phyloP scores from a whole-genome alignment of 2,888 invertebrate genomes.

The Scaptodrosophila latifasciaeformis region DNA sequence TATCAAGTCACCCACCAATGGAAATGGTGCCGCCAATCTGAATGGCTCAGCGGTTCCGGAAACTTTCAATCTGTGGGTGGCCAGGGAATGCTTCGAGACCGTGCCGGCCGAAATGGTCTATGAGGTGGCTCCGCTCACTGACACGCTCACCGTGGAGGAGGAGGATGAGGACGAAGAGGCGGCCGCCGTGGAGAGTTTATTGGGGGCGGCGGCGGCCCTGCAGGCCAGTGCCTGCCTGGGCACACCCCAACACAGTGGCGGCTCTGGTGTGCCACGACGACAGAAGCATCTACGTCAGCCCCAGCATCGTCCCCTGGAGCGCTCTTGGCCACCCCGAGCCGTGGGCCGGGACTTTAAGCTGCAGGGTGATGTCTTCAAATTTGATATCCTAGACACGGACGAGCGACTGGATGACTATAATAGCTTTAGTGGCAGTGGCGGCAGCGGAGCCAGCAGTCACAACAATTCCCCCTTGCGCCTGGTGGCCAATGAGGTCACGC shows the following conservation, averaged over 20 bases:
- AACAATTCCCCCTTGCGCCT: conserved; percentile 66
- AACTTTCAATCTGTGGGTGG: conserved; percentile 73
- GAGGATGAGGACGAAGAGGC: conserved; percentile 57
- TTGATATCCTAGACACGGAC: conserved; percentile 89
- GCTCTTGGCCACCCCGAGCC: conserved; percentile 83
- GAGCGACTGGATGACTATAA: conserved; percentile 74
- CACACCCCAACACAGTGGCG: conserved; percentile 18
- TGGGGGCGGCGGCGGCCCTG: conserved; percentile 71
- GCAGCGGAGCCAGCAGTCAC: conserved; percentile 56
- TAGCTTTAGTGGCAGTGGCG: conserved; percentile 75
- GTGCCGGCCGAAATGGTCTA: conserved; percentile 73
- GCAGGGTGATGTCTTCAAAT: conserved; percentile 87
- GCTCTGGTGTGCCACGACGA: conserved; percentile 42
- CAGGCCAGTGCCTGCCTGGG: conserved; percentile 41
- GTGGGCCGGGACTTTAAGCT: conserved; percentile 75
- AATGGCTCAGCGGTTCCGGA: conserved; percentile 39
- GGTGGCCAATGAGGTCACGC: conserved; percentile 29
- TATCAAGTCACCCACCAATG: conserved; percentile 21
- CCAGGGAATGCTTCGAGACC: conserved; percentile 73
- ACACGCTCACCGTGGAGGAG: conserved; percentile 47
- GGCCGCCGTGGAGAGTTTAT: conserved; percentile 67
- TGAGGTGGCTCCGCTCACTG: conserved; percentile 45
- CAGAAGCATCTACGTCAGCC: conserved; percentile 63
- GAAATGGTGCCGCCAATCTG: conserved; percentile 1
- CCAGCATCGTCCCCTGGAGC: conserved; percentile 84